A percentile compares a stretch with the other conserved stretches of the same genome.
These are phyloP conservation scores for Clarias platycephalus DNA, from an alignment of 2,797 vertebrate species.

Conservation along the genomic window DNA sequence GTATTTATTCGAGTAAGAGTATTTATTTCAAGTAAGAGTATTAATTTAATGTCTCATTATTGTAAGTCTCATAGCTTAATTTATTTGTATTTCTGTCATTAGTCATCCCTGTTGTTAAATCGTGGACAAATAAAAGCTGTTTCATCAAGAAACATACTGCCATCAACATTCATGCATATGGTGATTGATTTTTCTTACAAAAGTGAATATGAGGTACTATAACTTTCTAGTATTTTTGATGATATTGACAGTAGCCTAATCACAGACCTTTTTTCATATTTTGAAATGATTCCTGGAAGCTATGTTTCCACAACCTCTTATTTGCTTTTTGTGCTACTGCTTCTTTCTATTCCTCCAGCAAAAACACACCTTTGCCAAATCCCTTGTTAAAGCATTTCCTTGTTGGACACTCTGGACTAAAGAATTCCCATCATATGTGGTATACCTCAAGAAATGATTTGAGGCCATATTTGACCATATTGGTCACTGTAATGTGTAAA, in stretches of 20 bases:
- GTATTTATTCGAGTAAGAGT: no score
- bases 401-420: conserved; percentile 18
- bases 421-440: conserved; percentile 16
- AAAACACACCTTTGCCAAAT: conserved; percentile 38
- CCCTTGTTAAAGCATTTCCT: conserved; percentile 21
- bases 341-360: conserved; percentile 29
- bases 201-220: background rate
- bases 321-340: conserved; percentile 13
- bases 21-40: no score
- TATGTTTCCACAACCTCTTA: conserved; percentile 39
- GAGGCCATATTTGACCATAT: background rate
- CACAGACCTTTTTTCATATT: background rate
- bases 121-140: background rate
- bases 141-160: background rate
- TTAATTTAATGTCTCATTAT: no score
- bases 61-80: background rate
- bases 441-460: conserved; percentile 5
- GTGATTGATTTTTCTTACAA: background rate
- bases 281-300: conserved; percentile 15
- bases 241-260: background rate
- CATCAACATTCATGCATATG: background rate
- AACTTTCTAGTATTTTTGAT: background rate
- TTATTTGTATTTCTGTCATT: background rate
- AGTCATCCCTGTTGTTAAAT: background rate
- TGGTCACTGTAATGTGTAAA: conserved; percentile 24